Evolutionary conservation across 2,113 vertebrate species (phyloP), one percentile per base, ranked within the genome.

Genomic region (Mustela nigripes): DNA sequence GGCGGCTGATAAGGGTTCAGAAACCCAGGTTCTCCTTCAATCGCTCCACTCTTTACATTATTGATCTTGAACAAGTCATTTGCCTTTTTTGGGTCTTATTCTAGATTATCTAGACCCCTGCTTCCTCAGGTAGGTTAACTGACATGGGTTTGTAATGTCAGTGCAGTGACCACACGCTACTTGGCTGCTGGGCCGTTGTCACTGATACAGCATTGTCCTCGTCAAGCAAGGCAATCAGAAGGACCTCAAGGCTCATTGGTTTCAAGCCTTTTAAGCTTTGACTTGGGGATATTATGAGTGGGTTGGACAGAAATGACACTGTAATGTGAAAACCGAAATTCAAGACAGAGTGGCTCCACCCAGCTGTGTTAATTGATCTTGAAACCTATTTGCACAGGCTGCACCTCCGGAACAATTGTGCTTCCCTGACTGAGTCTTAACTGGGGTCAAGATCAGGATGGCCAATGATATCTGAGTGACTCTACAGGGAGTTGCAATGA

Each of bases 221-320:
- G 6, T n/a, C 33, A 56, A 8, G 33, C 2, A 1, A 1, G 9
- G 11, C 21, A n/a, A 1, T 12, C 45, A 11, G 42, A 81, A 60
- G 10, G 22, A 31, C 73, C 33, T 58, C 36, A 3, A 22, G 36
- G 48, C 10, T 36, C 24, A 10, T 7, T 5, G 10, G 56, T 3
- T 19, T 39, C 8, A 15, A 4, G 16, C 22, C 48, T 53, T 19
- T 33, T 60, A 33, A 58, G 26, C 14, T 31, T 63, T 60, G 14
- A 76, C n/a, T 39, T 56, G 45, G 28, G 56, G 19, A 21, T 58
- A 21, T 11, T 11, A 5, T 10, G 42, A 85, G 16, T 91, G 11
- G 39, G 24, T 0, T 96, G 31, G 21, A 31, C 1, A 62, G 33
- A 95, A 63, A 88, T 11, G 31, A 69, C 16, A 26, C 16, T 28